phyloP scores from a whole-genome alignment of 2,797 vertebrate genomes.

The Bucorvus abyssinicus region DNA sequence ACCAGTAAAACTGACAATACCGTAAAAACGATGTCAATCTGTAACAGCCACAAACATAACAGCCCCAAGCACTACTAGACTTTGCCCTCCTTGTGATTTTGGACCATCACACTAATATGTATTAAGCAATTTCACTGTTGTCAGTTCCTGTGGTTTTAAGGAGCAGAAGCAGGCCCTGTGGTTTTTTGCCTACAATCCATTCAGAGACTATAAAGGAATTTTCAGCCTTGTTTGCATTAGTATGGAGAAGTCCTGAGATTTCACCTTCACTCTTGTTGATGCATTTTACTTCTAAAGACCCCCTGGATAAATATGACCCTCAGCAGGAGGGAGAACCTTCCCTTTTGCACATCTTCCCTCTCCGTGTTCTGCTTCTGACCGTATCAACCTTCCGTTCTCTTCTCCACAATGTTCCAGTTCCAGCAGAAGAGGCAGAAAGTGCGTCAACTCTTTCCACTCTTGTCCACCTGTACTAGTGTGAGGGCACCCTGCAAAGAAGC shows the following conservation, averaged over 20 bases:
- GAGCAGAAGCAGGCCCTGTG: not conserved
- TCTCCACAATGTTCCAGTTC: not conserved
- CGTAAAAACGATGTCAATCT: not conserved
- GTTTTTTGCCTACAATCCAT: not conserved
- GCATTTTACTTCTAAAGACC: not conserved
- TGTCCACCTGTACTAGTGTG: not conserved
- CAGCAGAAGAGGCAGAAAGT: not conserved
- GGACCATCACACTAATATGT: not conserved
- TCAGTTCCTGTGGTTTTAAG: not conserved
- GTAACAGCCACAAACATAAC: not conserved
- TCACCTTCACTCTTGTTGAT: not conserved
- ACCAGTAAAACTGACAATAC: no score
- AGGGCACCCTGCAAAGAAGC: not conserved
- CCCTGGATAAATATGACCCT: not conserved
- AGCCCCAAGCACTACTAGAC: not conserved
- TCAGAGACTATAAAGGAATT: not conserved
- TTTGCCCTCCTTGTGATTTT: not conserved
- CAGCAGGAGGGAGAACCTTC: not conserved
- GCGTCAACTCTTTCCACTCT: not conserved
- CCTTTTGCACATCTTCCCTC: not conserved
- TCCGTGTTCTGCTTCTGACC: not conserved
- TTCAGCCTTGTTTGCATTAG: not conserved
- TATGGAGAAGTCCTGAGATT: not conserved
- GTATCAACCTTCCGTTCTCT: not conserved
- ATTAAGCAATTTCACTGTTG: not conserved